A percentile compares a stretch with the other conserved stretches of the same genome.
Conservation (phyloP, 2,113 vertebrate species). For the Melospiza georgiana region DNA sequence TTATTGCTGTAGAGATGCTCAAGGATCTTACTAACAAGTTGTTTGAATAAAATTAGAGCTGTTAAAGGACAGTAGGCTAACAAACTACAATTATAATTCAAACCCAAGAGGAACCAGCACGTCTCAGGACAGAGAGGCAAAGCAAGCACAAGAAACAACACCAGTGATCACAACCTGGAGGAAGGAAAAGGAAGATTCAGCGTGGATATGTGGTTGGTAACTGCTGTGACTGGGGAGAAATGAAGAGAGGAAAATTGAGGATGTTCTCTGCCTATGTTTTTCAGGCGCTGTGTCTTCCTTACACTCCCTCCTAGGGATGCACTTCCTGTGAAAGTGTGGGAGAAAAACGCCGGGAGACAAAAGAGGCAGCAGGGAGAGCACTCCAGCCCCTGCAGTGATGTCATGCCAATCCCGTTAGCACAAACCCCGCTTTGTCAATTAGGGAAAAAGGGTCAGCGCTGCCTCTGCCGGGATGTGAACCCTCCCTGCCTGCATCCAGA, state of each 20-base stretch:
- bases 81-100: background rate
- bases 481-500: background rate
- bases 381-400: constrained; percentile 19
- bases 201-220: rapidly evolving
- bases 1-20: background rate
- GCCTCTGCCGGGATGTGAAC: background rate
- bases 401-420: constrained; percentile 21
- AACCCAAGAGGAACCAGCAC: background rate
- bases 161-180: background rate
- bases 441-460: constrained; percentile 15
- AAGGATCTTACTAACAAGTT: background rate
- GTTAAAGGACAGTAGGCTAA: background rate
- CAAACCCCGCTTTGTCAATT: constrained; percentile 35
- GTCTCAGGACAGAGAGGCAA: background rate
- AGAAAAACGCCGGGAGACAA: constrained; percentile 10
- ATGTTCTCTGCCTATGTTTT: background rate
- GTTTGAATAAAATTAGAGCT: constrained; percentile 13
- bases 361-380: constrained; percentile 23
- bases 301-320: background rate
- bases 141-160: background rate
- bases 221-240: background rate
- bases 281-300: background rate
- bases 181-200: background rate
- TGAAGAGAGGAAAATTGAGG: background rate
- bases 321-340: constrained; percentile 28